These are phyloP conservation scores for Porphyrio hochstetteri DNA, from an alignment of 2,113 vertebrate species.

Conservation along the genomic window DNA sequence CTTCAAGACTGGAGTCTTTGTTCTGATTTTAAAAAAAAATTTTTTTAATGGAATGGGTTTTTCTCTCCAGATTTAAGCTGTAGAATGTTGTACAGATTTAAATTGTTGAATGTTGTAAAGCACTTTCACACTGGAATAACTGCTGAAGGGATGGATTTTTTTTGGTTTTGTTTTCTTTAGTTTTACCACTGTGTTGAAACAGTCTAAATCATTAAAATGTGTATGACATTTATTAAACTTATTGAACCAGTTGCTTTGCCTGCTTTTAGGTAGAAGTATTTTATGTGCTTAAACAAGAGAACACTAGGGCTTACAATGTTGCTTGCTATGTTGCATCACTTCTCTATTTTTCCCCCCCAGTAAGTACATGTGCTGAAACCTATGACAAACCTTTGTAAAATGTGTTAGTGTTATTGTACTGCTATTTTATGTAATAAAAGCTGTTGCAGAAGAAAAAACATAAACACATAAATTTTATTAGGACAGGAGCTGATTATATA, in stretches of 20 bases:
- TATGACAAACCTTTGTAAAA: background rate
- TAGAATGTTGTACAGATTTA: background rate
- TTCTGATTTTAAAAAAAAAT: background rate
- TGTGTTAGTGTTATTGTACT: background rate
- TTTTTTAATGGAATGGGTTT: background rate
- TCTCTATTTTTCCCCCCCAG: background rate
- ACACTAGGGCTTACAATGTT: background rate
- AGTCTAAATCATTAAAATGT: background rate
- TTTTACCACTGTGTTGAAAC: background rate
- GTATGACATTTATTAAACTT: background rate
- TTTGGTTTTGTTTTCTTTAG: background rate
- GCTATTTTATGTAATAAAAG: background rate
- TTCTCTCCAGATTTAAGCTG: background rate
- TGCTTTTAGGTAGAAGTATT: background rate
- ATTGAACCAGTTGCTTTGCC: background rate
- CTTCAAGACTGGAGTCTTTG: background rate
- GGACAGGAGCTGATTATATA: slow-evolving; percentile 41
- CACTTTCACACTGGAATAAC: background rate
- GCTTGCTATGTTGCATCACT: background rate
- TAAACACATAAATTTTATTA: background rate
- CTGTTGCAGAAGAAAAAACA: background rate
- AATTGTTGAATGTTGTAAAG: background rate
- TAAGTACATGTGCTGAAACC: background rate
- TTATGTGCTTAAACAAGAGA: background rate
- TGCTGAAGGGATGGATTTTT: background rate